Percentiles rank a stretch among this genome's conserved stretches.
phyloP scores from a whole-genome alignment of 2,113 vertebrate species.

The Oryzias melastigma region DNA sequence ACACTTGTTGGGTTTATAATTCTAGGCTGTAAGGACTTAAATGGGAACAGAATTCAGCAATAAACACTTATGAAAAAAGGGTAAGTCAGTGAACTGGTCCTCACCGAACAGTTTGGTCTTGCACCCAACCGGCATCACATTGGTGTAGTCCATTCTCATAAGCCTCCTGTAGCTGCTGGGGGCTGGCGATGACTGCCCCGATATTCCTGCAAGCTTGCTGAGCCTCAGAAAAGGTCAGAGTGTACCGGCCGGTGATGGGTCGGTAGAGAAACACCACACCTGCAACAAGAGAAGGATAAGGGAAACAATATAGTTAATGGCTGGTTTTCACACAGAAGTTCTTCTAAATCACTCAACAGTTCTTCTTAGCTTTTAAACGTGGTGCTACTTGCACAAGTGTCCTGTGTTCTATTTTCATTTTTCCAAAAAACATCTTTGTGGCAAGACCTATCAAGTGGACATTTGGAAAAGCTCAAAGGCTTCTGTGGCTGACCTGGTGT shows the following conservation, averaged over 20 bases:
- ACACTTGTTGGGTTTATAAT: not conserved
- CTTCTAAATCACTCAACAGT: not conserved
- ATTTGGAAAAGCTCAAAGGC: too few relatives aligned
- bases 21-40: too few relatives aligned
- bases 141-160: conserved; percentile 90
- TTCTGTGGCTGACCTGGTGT: too few relatives aligned
- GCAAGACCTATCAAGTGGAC: too few relatives aligned
- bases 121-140: conserved; percentile 93
- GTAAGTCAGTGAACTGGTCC: not conserved
- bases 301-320: not conserved
- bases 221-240: conserved; percentile 86
- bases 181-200: conserved; percentile 82
- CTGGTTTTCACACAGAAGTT: not conserved
- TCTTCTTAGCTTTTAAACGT: too few relatives aligned
- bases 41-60: too few relatives aligned
- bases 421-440: too few relatives aligned
- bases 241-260: conserved; percentile 80
- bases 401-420: too few relatives aligned
- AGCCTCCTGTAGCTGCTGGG: conserved; percentile 87
- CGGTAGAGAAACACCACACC: conserved; percentile 94
- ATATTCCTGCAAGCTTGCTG: conserved; percentile 81
- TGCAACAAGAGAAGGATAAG: conserved; percentile 30
- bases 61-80: not conserved
- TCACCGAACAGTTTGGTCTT: conserved; percentile 93
- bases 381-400: too few relatives aligned